These are phyloP conservation scores for Meda fulgida DNA, from an alignment of 2,797 vertebrate genomes.

Conservation along the genomic window DNA sequence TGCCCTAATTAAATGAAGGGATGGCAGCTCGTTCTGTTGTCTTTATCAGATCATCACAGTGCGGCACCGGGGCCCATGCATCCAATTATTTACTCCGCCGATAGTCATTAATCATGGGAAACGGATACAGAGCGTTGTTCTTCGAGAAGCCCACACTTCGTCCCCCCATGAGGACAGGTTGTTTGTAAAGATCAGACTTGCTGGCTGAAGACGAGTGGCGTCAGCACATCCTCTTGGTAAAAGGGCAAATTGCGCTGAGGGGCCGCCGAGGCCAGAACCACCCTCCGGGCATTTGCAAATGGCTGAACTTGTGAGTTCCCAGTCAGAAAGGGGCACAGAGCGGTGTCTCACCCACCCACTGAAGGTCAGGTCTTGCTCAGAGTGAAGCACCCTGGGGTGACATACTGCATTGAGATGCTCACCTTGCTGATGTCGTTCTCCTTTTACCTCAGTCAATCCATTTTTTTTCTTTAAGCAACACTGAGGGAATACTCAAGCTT, in stretches of 20 bases:
- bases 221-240: slow-evolving; percentile 64
- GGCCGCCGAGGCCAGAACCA: slow-evolving; percentile 65
- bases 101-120: slow-evolving; percentile 54
- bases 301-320: slow-evolving; percentile 67
- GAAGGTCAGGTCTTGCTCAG: slow-evolving; percentile 56
- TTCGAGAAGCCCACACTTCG: slow-evolving; percentile 18
- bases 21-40: slow-evolving; percentile 41
- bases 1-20: slow-evolving; percentile 53
- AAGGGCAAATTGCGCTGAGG: slow-evolving; percentile 70
- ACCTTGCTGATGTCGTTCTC: background rate
- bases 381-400: slow-evolving; percentile 60
- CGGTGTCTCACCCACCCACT: slow-evolving; percentile 56
- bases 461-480: slow-evolving; percentile 46
- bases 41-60: slow-evolving; percentile 46
- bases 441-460: background rate
- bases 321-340: slow-evolving; percentile 50
- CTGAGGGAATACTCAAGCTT: slow-evolving; percentile 56
- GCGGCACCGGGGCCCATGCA: slow-evolving; percentile 10
- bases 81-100: slow-evolving; percentile 48
- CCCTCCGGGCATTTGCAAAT: slow-evolving; percentile 72
- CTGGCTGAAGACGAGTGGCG: slow-evolving; percentile 61
- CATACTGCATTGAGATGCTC: slow-evolving; percentile 17
- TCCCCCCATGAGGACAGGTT: slow-evolving; percentile 39
- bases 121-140: slow-evolving; percentile 35
- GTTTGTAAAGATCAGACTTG: slow-evolving; percentile 55